A percentile compares a stretch with the other conserved stretches of the same genome.
Conservation (phyloP, 2,888 invertebrate genomes). For the Labia minor region DNA sequence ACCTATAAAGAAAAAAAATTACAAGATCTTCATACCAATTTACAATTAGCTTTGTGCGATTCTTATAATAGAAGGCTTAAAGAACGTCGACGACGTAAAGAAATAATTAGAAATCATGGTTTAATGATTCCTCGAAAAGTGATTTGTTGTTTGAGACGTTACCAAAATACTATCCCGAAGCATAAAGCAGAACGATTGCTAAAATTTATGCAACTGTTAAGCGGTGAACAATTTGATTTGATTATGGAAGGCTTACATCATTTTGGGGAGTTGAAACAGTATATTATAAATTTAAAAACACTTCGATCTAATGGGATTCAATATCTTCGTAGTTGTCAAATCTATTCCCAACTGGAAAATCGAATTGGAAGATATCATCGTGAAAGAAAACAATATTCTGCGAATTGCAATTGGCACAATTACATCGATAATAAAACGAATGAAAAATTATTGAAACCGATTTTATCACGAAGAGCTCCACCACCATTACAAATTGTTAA, state of each 20-base stretch:
- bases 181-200: conserved; percentile 38
- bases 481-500: conserved; percentile 56
- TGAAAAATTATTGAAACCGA: background rate
- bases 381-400: conserved; percentile 37
- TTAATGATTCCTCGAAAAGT: conserved; percentile 63
- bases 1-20: conserved; percentile 38
- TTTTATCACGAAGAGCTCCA: conserved; percentile 31
- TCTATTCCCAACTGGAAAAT: conserved; percentile 55
- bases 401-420: conserved; percentile 25
- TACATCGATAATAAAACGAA: background rate
- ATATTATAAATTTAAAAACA: conserved; percentile 33
- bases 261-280: conserved; percentile 54
- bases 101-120: conserved; percentile 65
- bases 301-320: conserved; percentile 59
- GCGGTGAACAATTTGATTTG: conserved; percentile 57
- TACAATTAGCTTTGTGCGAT: conserved; percentile 58
- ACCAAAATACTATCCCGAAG: conserved; percentile 46
- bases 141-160: conserved; percentile 56
- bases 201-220: conserved; percentile 64
- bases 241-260: conserved; percentile 63
- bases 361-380: conserved; percentile 46
- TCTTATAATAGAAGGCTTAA: conserved; percentile 66
- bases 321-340: conserved; percentile 47
- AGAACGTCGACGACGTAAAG: conserved; percentile 61
- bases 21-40: conserved; percentile 44